These are phyloP conservation scores for Ceratoteleas bidentatus DNA, from an alignment of 1,140 invertebrate species.

Conservation along the genomic window DNA sequence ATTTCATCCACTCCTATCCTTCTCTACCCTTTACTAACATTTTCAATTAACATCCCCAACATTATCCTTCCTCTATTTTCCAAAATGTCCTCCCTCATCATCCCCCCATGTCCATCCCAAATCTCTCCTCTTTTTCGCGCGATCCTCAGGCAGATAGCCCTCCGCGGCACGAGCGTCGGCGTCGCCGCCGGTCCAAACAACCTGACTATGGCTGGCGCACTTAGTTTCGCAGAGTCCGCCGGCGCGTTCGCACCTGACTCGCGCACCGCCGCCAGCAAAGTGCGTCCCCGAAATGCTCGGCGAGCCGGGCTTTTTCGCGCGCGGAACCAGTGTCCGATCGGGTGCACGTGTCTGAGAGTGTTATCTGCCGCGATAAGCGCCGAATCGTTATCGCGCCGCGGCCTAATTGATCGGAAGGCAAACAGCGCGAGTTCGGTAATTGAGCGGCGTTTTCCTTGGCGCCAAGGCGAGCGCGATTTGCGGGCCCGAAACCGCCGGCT, in stretches of 20 bases:
- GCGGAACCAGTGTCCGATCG: not conserved
- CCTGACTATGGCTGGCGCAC: constrained; percentile 40
- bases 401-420: not conserved
- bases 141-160: too few species aligned
- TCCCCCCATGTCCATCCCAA: too few species aligned
- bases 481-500: not conserved
- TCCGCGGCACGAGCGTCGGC: too few species aligned
- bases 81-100: too few species aligned
- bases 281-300: not conserved
- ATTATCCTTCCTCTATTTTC: too few species aligned
- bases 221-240: constrained; percentile 58
- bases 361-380: constrained; percentile 20
- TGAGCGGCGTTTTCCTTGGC: not conserved
- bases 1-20: too few species aligned
- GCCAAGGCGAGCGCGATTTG: not conserved
- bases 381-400: constrained; percentile 1
- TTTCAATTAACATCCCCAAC: too few species aligned
- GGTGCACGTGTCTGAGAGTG: constrained; percentile 21
- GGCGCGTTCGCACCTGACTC: constrained; percentile 48
- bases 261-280: not conserved
- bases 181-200: too few species aligned
- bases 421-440: not conserved
- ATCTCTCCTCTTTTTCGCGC: too few species aligned
- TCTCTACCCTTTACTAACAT: too few species aligned
- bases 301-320: not conserved